These are phyloP conservation scores for Pseudocheirus occidentalis DNA, from an alignment of 2,797 vertebrate species.

Conservation along the genomic window DNA sequence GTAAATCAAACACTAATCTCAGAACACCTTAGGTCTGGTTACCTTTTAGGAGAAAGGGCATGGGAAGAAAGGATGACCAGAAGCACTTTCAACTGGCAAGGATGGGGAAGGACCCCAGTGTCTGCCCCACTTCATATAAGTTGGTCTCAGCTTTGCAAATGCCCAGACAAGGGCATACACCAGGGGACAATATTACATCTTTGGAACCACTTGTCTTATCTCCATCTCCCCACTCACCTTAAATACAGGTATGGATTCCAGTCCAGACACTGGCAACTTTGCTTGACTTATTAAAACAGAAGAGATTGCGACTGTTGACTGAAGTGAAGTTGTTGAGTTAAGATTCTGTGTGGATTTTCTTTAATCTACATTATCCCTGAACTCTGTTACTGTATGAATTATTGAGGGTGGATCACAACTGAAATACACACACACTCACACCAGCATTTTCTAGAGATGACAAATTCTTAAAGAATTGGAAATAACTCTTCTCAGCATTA, in stretches of 20 bases:
- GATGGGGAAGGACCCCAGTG: constrained; percentile 26
- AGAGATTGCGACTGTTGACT: not conserved
- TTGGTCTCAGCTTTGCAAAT: constrained; percentile 39
- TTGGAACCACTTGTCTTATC: constrained; percentile 29
- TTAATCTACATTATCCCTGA: constrained; percentile 8
- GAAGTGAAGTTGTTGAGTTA: not conserved
- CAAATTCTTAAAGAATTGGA: not conserved
- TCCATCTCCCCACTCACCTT: not conserved
- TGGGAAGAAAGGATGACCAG: not conserved
- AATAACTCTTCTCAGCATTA: not conserved
- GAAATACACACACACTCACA: not conserved
- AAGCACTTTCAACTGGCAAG: not conserved
- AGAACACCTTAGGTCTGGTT: not conserved
- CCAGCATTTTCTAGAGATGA: not conserved
- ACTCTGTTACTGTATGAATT: not conserved
- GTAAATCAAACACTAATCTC: constrained; percentile 2
- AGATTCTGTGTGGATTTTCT: not conserved
- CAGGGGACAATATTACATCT: constrained; percentile 24
- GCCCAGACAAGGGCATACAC: not conserved
- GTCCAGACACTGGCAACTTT: constrained; percentile 22
- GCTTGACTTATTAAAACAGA: not conserved
- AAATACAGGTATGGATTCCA: not conserved
- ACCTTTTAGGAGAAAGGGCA: constrained; percentile 16
- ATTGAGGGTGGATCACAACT: constrained; percentile 9
- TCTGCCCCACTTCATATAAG: constrained; percentile 17